Percentiles rank a stretch among this genome's conserved stretches.
These are phyloP conservation scores for Habropoda laboriosa DNA, from an alignment of 1,140 invertebrate species.

Conservation along the genomic window DNA sequence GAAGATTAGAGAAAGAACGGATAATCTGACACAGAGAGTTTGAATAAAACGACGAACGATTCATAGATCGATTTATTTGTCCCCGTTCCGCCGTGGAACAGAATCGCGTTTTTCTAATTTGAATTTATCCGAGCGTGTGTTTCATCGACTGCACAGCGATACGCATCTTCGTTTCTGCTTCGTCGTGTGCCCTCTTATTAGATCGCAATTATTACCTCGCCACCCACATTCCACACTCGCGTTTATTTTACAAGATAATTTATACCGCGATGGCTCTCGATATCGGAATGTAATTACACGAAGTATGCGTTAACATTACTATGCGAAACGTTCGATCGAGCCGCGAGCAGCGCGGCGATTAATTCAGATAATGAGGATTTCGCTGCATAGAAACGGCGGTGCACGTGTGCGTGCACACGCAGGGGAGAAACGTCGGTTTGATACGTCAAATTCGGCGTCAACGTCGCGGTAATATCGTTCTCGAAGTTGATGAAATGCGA, in stretches of 20 bases:
- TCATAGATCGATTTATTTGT: too few species aligned
- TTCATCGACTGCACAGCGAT: neutral
- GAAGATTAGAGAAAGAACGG: too few species aligned
- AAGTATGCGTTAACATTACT: conserved; percentile 23
- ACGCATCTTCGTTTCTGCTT: neutral
- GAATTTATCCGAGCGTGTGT: neutral
- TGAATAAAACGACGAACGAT: too few species aligned
- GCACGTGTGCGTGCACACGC: neutral
- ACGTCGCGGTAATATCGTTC: neutral
- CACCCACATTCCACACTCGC: neutral
- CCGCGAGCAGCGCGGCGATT: neutral
- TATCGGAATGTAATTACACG: conserved; percentile 24
- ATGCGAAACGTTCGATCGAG: conserved; percentile 18
- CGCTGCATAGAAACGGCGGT: neutral
- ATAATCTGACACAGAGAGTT: too few species aligned
- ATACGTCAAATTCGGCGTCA: neutral
- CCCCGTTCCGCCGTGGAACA: too few species aligned
- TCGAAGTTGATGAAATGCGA: neutral
- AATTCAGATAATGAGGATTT: conserved; percentile 24
- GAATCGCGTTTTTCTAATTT: too few species aligned
- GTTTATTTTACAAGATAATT: conserved; percentile 6
- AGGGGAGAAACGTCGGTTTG: neutral
- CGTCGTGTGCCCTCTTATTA: neutral
- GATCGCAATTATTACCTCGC: neutral
- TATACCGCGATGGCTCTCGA: neutral